Conservation (phyloP, 2,888 invertebrate genomes). For the Lomographa bimaculata region DNA sequence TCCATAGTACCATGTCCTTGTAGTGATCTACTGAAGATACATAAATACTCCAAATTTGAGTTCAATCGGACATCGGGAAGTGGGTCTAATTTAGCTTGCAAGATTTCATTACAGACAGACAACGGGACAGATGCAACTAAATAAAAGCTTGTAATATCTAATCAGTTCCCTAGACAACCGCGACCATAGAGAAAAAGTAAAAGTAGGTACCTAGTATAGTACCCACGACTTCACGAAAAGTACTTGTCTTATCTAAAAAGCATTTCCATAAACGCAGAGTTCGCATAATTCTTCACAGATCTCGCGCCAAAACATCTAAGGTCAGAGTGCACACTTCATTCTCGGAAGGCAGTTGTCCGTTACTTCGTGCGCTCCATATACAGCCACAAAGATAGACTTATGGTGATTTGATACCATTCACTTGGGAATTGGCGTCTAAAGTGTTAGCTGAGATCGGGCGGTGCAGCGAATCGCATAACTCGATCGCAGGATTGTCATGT, state of each 20-base stretch:
- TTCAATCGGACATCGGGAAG: no score
- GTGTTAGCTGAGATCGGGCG: conserved; percentile 35
- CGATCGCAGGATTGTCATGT: conserved; percentile 30
- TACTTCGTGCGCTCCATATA: conserved; percentile 70
- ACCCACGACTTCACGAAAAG: no score
- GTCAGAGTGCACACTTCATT: conserved; percentile 58
- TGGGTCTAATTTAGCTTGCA: no score
- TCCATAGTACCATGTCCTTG: no score
- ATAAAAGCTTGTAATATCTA: no score
- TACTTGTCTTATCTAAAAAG: conserved; percentile 2
- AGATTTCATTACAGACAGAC: no score
- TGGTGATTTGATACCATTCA: conserved; percentile 81
- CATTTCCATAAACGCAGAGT: conserved; percentile 44
- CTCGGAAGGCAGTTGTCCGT: conserved; percentile 53
- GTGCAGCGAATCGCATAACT: conserved; percentile 29
- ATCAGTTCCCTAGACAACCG: no score
- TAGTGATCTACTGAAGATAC: no score
- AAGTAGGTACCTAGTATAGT: no score
- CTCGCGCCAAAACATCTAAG: conserved; percentile 52
- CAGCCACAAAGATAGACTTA: conserved; percentile 70
- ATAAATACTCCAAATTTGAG: no score
- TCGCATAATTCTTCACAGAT: conserved; percentile 51
- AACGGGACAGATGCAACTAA: no score
- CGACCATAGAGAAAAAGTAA: no score
- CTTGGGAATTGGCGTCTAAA: conserved; percentile 72